Conservation (phyloP, 2,797 vertebrate species). For the Heterohyrax brucei region DNA sequence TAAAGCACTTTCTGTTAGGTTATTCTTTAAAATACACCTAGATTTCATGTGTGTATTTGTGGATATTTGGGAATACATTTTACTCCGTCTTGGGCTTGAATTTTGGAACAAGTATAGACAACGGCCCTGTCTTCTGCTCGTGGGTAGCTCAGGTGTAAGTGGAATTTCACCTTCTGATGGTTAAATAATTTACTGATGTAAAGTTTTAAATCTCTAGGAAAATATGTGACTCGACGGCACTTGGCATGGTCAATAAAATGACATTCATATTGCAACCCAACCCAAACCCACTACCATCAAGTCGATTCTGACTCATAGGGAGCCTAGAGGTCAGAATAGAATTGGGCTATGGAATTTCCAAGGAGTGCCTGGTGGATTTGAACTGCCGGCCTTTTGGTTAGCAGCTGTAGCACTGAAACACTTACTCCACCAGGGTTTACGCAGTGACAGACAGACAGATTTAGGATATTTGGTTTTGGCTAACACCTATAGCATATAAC, state of each 20-base stretch:
- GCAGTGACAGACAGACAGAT: too few species aligned
- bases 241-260: slow-evolving; percentile 7
- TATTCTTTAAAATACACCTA: slow-evolving; percentile 91
- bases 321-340: too few species aligned
- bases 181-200: slow-evolving; percentile 55
- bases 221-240: not conserved
- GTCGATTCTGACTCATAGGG: too few species aligned
- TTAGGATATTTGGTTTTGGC: too few species aligned
- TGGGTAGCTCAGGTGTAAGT: slow-evolving; percentile 68
- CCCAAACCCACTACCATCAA: too few species aligned
- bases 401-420: too few species aligned
- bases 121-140: slow-evolving; percentile 62
- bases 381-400: too few species aligned
- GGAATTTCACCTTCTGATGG: slow-evolving; percentile 73
- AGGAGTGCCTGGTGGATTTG: too few species aligned
- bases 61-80: slow-evolving; percentile 81
- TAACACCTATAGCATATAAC: too few species aligned
- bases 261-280: not conserved
- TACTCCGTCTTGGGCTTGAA: slow-evolving; percentile 65
- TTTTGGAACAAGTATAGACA: slow-evolving; percentile 64
- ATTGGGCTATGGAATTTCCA: too few species aligned
- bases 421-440: too few species aligned
- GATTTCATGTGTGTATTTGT: slow-evolving; percentile 78
- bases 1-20: slow-evolving; percentile 92
- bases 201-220: slow-evolving; percentile 80